Conservation (phyloP, 2,113 vertebrate species). For the Microcebus lehilahytsara region DNA sequence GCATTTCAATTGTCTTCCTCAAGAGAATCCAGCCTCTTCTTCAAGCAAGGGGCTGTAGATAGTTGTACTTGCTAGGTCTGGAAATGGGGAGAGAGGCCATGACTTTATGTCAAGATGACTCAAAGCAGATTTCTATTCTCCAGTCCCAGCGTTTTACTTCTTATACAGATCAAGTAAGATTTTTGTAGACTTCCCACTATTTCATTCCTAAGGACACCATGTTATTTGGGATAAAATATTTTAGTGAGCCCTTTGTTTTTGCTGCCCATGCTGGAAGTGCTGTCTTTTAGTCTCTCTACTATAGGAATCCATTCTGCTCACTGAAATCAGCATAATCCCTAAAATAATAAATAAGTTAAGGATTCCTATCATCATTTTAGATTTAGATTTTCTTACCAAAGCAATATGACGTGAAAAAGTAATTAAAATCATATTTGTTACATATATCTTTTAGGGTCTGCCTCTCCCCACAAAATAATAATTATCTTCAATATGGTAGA, state of each 20-base stretch:
- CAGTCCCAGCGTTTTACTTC: background rate
- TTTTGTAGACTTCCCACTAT: background rate
- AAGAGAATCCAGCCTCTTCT: background rate
- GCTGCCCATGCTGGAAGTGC: background rate
- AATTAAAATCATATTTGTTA: background rate
- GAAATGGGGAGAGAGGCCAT: background rate
- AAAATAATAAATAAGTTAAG: background rate
- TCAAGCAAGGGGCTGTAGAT: background rate
- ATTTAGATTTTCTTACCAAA: background rate
- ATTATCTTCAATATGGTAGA: background rate
- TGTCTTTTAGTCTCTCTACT: background rate
- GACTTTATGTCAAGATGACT: background rate
- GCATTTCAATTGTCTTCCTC: background rate
- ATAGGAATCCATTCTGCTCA: background rate
- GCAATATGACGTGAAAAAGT: background rate
- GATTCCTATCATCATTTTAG: background rate
- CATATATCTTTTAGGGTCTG: background rate
- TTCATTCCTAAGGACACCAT: background rate
- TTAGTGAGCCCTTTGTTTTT: background rate
- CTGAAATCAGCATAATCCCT: background rate
- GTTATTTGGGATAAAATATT: background rate
- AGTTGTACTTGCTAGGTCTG: background rate
- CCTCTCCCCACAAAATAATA: background rate
- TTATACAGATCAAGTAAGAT: background rate
- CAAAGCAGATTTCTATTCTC: background rate